Conservation (phyloP, 2,888 invertebrate species). For the Standfussiana lucernea region DNA sequence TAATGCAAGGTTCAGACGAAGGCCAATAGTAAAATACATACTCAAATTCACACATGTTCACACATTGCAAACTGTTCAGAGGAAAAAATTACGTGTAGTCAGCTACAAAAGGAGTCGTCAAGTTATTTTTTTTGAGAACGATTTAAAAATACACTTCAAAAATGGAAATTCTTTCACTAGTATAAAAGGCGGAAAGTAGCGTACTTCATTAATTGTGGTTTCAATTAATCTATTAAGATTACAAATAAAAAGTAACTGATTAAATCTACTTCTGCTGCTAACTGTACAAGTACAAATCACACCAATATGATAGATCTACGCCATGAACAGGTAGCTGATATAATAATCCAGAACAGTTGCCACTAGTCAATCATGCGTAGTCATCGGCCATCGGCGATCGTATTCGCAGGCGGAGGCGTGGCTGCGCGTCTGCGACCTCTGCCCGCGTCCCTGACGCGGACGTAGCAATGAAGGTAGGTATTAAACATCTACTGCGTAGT, state of each 20-base stretch:
- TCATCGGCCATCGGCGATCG: constrained; percentile 28
- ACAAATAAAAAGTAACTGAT: not conserved
- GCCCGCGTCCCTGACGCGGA: constrained; percentile 28
- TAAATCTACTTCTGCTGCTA: not conserved
- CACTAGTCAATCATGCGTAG: constrained; percentile 27
- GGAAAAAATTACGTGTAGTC: not conserved
- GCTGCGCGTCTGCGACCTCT: constrained; percentile 30
- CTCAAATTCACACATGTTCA: not conserved
- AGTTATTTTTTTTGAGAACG: not conserved
- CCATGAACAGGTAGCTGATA: not conserved
- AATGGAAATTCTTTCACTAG: not conserved
- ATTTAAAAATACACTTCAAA: not conserved
- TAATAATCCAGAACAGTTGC: not conserved
- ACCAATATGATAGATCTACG: not conserved
- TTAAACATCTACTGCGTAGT: constrained; percentile 25
- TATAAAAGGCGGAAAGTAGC: not conserved
- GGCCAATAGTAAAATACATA: not conserved
- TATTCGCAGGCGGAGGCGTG: constrained; percentile 54
- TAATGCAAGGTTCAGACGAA: not conserved
- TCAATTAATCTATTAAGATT: not conserved
- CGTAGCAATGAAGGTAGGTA: constrained; percentile 31
- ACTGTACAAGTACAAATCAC: not conserved
- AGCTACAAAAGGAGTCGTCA: not conserved
- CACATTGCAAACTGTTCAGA: not conserved
- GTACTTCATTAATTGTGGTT: not conserved